Conservation (phyloP, 2,113 vertebrate genomes). For the Octodon degus region DNA sequence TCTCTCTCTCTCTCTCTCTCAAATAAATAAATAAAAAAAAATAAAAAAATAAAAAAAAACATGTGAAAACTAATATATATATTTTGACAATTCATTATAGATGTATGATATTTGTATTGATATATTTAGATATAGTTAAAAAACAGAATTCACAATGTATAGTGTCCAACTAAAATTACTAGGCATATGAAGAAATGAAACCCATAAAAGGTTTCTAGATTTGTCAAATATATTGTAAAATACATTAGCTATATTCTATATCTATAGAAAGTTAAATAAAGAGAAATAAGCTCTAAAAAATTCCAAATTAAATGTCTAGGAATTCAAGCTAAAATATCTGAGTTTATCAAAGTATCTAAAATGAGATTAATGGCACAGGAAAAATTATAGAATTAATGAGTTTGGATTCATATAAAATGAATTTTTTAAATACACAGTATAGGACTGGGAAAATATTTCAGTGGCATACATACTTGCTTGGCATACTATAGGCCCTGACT, state of each 20-base stretch:
- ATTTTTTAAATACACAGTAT: neutral
- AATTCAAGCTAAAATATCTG: neutral
- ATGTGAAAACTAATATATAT: neutral
- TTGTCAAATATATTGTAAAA: neutral
- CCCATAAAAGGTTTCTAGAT: neutral
- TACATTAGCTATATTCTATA: neutral
- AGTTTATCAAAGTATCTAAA: neutral
- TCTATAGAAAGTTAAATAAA: neutral
- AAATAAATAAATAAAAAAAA: too few relatives aligned
- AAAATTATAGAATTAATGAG: neutral
- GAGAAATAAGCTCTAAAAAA: neutral
- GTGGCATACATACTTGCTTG: too few relatives aligned
- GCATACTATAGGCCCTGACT: too few relatives aligned
- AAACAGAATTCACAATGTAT: neutral
- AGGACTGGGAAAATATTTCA: too few relatives aligned
- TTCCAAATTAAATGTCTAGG: neutral
- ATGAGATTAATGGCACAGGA: neutral
- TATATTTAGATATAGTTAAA: neutral
- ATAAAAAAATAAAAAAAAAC: too few relatives aligned
- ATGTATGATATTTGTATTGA: neutral
- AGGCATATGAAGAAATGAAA: neutral
- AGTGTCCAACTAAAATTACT: neutral
- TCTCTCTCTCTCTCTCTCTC: too few relatives aligned
- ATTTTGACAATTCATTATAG: neutral
- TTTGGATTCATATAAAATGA: neutral